Base-by-base conservation (phyloP, 2,797 vertebrate species). In the Capromys pilorides region DNA sequence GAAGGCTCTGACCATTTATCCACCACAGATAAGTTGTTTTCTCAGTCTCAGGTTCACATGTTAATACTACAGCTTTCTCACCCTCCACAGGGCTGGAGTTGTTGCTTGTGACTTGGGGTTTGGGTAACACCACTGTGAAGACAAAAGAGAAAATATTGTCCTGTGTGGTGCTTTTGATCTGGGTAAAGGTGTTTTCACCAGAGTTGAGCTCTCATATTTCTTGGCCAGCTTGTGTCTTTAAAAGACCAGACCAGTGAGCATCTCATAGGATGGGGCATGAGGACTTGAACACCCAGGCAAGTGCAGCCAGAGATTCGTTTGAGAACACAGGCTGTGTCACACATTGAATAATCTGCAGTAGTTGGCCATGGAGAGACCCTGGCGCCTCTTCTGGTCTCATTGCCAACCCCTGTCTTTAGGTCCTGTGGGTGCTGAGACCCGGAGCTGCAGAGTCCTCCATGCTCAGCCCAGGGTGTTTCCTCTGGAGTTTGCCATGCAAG, bases 301-400 rank as follows among this genome's bases (percentile, higher is more conserved):
- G 11, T 1, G 54, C 12, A 3, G 0, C 12, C 64, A 61, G 41
- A 1, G 26, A 2, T 59, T 12, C 8, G 31, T 41, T 26, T 36
- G 69, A 54, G 39, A 66, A 5, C 67, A 62, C 28, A 73, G 86
- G 31, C 39, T 59, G 59, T 41, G 54, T 64, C 54, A 16, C 1
- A 6, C 54, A 71, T 24, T 26, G 39, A 2, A 0, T 45, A 4
- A 81, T 11, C 61, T 21, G 49, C 41, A 71, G 62, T 0, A 4
- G 19, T 39, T n/a, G 26, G 26, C 57, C 11, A 3, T 31, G 26
- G 41, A 85, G 24, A 81, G 41, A 66, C 57, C 33, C 31, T 1
- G 0, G 18, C 0, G 1, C 33, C 18, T 82, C 49, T 62, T n/a
- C 49, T 64, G 45, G 4, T 41, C 77, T 36, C 61, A 8, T 78